Percentiles rank a stretch among this genome's conserved stretches.
Conservation (phyloP, 2,113 vertebrate species). For the Mungos mungo region DNA sequence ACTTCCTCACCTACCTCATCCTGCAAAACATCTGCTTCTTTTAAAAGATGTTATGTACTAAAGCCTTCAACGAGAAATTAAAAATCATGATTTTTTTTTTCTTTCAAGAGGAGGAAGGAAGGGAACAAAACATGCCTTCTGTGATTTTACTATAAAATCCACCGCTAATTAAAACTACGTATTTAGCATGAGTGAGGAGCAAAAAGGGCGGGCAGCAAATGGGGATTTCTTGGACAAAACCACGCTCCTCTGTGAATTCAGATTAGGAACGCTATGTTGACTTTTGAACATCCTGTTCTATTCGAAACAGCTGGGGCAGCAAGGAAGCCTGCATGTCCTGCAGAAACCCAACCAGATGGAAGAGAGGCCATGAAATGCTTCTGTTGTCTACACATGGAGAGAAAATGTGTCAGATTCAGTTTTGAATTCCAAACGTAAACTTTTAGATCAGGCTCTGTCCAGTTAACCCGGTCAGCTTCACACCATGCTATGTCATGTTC, state of each 20-base stretch:
- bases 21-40: constrained; percentile 49
- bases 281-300: constrained; percentile 82
- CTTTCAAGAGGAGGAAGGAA: not conserved
- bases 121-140: constrained; percentile 21
- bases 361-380: constrained; percentile 69
- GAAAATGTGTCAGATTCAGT: constrained; percentile 68
- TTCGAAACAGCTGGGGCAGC: constrained; percentile 75
- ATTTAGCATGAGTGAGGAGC: constrained; percentile 58
- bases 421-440: constrained; percentile 70
- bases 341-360: constrained; percentile 79
- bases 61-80: constrained; percentile 3
- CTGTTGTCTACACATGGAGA: constrained; percentile 59
- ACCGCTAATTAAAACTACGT: constrained; percentile 44
- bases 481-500: constrained; percentile 40
- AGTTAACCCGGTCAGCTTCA: constrained; percentile 56
- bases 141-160: constrained; percentile 40
- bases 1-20: not conserved
- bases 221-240: constrained; percentile 65
- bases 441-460: constrained; percentile 57
- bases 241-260: constrained; percentile 76
- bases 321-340: constrained; percentile 55
- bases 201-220: constrained; percentile 75
- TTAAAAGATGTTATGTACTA: not conserved
- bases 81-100: constrained; percentile 48
- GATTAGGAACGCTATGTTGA: constrained; percentile 75